Conservation (phyloP, 2,888 invertebrate genomes). For the Nipponacmea schrenckii region DNA sequence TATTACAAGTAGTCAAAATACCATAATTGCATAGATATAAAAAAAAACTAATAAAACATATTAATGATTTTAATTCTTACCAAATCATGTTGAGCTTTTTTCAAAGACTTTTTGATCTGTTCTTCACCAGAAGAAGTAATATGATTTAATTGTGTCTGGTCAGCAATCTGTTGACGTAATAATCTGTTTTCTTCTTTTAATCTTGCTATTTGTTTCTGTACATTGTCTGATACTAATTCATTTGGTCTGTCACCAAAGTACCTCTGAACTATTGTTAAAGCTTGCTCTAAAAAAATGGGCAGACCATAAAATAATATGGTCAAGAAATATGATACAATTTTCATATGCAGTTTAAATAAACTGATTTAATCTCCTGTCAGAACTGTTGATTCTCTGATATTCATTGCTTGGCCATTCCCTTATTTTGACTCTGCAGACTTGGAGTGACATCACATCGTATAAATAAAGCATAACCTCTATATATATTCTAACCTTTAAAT, state of each 20-base stretch:
- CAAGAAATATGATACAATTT: too few species aligned
- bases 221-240: conserved; percentile 28
- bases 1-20: too few species aligned
- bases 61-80: conserved; percentile 33
- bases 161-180: conserved; percentile 31
- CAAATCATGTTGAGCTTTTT: conserved; percentile 53
- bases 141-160: neutral
- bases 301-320: too few species aligned
- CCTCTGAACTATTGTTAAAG: neutral
- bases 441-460: too few species aligned
- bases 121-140: conserved; percentile 44
- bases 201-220: conserved; percentile 43
- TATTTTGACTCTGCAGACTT: too few species aligned
- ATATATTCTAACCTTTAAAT: conserved; percentile 54
- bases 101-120: conserved; percentile 50
- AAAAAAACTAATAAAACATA: too few species aligned
- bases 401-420: too few species aligned
- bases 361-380: too few species aligned
- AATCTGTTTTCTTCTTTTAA: conserved; percentile 49
- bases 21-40: too few species aligned
- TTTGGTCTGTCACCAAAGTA: neutral
- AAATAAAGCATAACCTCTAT: too few species aligned
- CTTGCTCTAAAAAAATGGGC: neutral
- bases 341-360: too few species aligned
- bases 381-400: too few species aligned